Evolutionary conservation across 1,140 invertebrate species (phyloP).

Genomic region (Acyrthosiphon pisum): DNA sequence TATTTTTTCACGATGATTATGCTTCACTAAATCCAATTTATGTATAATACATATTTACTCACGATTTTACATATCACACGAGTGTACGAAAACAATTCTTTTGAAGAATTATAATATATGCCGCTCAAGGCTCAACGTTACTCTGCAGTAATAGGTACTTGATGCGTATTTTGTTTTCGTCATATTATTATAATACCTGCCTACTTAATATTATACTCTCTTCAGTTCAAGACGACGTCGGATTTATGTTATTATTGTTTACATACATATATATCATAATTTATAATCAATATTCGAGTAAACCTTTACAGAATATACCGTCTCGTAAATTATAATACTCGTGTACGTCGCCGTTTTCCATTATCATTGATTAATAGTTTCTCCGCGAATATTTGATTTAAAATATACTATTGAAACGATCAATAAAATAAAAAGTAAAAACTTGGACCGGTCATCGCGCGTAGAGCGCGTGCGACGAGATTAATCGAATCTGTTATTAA

Average conservation of each 20-base stretch:
- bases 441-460: not conserved
- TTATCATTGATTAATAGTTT: not conserved
- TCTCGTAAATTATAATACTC: not conserved
- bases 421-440: not conserved
- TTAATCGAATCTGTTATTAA: slow-evolving; percentile 43
- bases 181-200: not conserved
- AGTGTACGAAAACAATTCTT: not conserved
- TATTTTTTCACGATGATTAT: not conserved
- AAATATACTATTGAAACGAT: not conserved
- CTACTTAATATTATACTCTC: not conserved
- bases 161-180: not conserved
- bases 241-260: not conserved
- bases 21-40: not conserved
- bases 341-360: not conserved
- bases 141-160: not conserved
- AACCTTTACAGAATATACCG: not conserved
- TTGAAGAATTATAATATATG: not conserved
- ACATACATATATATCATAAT: too few relatives aligned
- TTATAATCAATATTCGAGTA: not conserved
- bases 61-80: not conserved
- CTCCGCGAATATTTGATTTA: not conserved
- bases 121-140: not conserved
- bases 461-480: slow-evolving; percentile 20
- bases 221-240: not conserved
- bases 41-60: not conserved